These are phyloP conservation scores for Phalacrocorax brasilianus DNA, from an alignment of 2,113 vertebrate species.

Conservation along the genomic window DNA sequence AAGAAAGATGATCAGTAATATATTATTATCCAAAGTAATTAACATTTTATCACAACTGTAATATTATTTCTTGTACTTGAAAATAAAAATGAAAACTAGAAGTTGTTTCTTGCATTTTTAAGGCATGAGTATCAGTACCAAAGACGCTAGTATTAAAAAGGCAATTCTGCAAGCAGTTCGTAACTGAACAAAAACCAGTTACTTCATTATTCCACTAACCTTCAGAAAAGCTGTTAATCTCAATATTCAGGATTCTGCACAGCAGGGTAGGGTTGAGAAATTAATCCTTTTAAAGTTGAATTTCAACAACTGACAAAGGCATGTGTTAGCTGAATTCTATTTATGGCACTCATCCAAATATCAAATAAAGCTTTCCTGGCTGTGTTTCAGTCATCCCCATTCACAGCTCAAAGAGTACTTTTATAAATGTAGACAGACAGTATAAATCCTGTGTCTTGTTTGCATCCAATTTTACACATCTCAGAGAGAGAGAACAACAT, in stretches of 20 bases:
- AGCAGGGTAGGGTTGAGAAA: conserved; percentile 37
- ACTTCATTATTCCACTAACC: not conserved
- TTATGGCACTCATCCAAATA: conserved; percentile 50
- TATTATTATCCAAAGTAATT: not conserved
- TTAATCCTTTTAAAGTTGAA: conserved; percentile 68
- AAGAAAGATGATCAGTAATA: not conserved
- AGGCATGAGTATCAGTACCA: not conserved
- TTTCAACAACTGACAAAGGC: conserved; percentile 64
- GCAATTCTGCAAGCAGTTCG: not conserved
- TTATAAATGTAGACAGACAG: conserved; percentile 50
- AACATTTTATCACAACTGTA: not conserved
- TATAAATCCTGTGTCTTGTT: conserved; percentile 36
- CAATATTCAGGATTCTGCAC: conserved; percentile 16
- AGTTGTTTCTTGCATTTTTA: not conserved
- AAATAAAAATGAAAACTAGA: not conserved
- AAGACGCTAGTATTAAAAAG: not conserved
- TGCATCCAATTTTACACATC: conserved; percentile 30
- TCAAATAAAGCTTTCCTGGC: conserved; percentile 63
- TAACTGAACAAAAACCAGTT: not conserved
- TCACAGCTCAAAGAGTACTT: conserved; percentile 60
- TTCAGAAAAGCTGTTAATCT: conserved; percentile 20
- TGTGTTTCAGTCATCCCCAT: conserved; percentile 48
- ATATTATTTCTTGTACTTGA: not conserved
- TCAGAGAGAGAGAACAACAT: not conserved
- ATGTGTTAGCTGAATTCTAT: conserved; percentile 54